Base-by-base conservation (phyloP, 2,113 vertebrate species). In the Protomyctophum bolini region DNA sequence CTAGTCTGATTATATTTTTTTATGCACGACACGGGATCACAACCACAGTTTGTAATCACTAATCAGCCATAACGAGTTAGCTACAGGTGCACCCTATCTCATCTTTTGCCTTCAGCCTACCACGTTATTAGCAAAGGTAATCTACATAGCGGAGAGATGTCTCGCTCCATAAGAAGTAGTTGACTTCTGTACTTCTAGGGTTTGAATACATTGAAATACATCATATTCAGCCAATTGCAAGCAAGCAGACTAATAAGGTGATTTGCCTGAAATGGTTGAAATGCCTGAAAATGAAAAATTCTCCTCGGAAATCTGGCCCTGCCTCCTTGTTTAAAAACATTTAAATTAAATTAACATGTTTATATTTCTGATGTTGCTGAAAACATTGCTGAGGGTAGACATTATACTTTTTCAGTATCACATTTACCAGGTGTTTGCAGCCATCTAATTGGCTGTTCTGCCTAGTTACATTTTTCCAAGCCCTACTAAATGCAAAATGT, bases 401-500 rank as follows among this genome's bases (percentile, higher is more conserved):
- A 77, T 72, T 72, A 6, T 54, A 28, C 33, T 29, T 45, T 60
- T 75, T 65, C 63, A 79, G 56, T 64, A 48, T 69, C 33, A 63
- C 66, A 47, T 61, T 55, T 6, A 49, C 49, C 59, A 15, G 69
- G 51, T 61, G 60, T 73, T 66, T 54, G 46, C 45, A 41, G 46
- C 50, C 50, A 10, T 11, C 51, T 62, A 57, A 67, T 47, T 57
- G 46, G 45, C 61, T 77, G 72, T 74, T 73, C 63, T 58, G 50
- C 21, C 21, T 21, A 21, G 21, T 21, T 47, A 58, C 68, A 15
- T 62, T 1, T 3, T 45, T 58, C 54, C 61, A 66, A 80, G 79
- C 70, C 62, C 74, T 56, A 62, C 63, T 76, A 28, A 67, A 58
- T 76, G 70, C 70, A 59, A 77, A 66, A 82, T 60, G 55, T 73